phyloP scores from a whole-genome alignment of 2,888 invertebrate genomes.

The Synergus laeviventris region DNA sequence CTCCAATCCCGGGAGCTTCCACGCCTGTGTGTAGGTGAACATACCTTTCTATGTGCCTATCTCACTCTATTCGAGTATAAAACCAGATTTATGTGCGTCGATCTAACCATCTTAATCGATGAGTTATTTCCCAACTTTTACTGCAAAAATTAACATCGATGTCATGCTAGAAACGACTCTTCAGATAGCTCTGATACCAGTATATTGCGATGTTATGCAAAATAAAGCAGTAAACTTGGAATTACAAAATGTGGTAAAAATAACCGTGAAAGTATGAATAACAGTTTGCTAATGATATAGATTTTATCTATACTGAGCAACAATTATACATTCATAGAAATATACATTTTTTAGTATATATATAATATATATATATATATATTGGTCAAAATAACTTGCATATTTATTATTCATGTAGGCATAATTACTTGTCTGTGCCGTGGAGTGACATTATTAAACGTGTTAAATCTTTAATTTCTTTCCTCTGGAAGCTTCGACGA shows the following conservation, averaged over 20 bases:
- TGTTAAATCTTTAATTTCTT: background rate
- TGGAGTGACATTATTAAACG: background rate
- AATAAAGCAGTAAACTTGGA: too few species aligned
- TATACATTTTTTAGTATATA: background rate
- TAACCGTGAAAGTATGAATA: too few species aligned
- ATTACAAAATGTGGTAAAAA: too few species aligned
- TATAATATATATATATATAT: background rate
- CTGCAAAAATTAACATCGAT: slow-evolving; percentile 14
- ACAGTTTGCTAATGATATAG: background rate
- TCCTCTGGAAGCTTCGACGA: background rate
- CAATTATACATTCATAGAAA: background rate
- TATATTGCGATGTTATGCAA: background rate
- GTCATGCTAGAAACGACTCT: background rate
- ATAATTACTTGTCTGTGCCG: background rate
- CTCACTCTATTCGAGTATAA: slow-evolving; percentile 4
- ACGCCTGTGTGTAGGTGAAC: background rate
- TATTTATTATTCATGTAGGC: background rate
- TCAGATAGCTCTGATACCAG: background rate
- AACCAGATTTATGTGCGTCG: slow-evolving; percentile 18
- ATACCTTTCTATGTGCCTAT: slow-evolving; percentile 13
- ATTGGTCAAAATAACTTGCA: background rate
- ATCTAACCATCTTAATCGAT: slow-evolving; percentile 9
- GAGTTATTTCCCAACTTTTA: slow-evolving; percentile 2
- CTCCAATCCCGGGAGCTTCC: slow-evolving; percentile 41
- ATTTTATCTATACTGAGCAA: background rate